Evolutionary conservation across 2,888 invertebrate genomes (phyloP), one percentile per base, ranked within the genome.

Genomic region (Eupsilia transversa): DNA sequence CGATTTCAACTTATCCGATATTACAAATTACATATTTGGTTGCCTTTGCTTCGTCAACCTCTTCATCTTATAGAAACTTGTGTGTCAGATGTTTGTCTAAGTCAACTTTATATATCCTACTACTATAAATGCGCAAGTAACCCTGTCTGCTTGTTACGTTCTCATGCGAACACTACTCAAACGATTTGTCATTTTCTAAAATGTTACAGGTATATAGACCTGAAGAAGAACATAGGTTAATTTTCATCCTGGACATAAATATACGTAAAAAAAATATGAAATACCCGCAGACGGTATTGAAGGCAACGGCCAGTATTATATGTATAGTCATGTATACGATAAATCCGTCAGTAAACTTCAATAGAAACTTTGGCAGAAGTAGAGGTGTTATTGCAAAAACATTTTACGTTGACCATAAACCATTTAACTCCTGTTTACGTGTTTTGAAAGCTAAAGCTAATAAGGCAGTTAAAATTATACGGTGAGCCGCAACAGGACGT

Each of bases 381-480:
- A 41, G 79, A 83, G 69, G 77, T 86, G 85, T 82, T 87, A 87
- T 87, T 74, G 82, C 89, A 92, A 91, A 92, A 91, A 88, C 88
- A 89, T 90, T 92, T 93, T 91, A 93, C 88, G 88, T 84, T 72
- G 66, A 80, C 86, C 86, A 92, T 94, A 94, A 94, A 93, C 89
- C 89, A 90, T 92, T 91, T 91, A 91, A 90, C 88, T 89, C 89
- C 86, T 90, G 92, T 94, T 94, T 93, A 94, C 93, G 92, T 93
- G 92, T 93, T 93, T 89, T 88, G 91, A 91, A 92, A 91, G 89
- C 89, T 89, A 90, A 93, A 91, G 82, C 93, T 94, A 95, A 95
- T 95, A 94, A 92, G 92, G 91, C 90, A 88, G 93, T 94, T 94
- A 95, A 94, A 93, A 92, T 92, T 94, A 94, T 93, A 93, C 88